Evolutionary conservation across 2,888 invertebrate genomes (phyloP).

Genomic region (Nebria salina): DNA sequence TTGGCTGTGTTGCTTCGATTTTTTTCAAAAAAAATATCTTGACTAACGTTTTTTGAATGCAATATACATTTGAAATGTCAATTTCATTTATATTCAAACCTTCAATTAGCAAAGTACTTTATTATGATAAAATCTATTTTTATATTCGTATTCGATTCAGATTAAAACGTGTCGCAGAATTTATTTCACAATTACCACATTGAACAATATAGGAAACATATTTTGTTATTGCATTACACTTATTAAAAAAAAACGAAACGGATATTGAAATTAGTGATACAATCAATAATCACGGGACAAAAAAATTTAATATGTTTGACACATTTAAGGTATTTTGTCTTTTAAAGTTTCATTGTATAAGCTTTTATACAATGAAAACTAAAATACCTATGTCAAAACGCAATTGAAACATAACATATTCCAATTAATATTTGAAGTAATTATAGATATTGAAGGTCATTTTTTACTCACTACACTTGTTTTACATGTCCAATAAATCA

Average conservation of each 20-base stretch:
- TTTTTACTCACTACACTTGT: background rate
- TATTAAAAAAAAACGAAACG: no score
- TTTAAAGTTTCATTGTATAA: no score
- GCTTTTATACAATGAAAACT: background rate
- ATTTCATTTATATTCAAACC: conserved; percentile 7
- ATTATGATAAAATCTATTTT: background rate
- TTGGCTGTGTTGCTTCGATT: conserved; percentile 22
- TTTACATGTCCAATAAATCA: background rate
- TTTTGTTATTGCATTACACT: no score
- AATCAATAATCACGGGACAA: no score
- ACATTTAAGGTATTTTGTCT: no score
- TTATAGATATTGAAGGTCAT: background rate
- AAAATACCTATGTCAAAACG: background rate
- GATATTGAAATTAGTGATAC: no score
- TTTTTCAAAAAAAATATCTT: background rate
- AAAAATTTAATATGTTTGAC: no score
- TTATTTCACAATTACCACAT: no score
- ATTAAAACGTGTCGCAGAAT: no score
- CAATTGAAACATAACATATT: background rate
- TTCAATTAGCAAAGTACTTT: conserved; percentile 19
- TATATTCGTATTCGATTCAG: background rate
- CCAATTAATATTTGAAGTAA: background rate
- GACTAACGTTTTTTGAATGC: conserved; percentile 11
- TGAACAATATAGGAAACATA: no score
- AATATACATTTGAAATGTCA: conserved; percentile 29